phyloP scores from a whole-genome alignment of 2,888 invertebrate species.

The Hybos culiciformis region DNA sequence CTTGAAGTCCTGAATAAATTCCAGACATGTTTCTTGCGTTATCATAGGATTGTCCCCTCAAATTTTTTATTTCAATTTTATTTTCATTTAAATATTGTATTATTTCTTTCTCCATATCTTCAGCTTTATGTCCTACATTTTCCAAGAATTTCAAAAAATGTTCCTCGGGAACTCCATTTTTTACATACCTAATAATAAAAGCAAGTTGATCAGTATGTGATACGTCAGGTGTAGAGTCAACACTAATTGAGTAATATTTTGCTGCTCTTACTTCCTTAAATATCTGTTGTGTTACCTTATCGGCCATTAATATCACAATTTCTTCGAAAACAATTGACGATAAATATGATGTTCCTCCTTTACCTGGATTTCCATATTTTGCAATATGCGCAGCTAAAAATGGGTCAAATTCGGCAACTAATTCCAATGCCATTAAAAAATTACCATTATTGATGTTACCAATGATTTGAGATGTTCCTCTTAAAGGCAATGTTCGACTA shows the following conservation, averaged over 20 bases:
- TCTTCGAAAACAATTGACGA: slow-evolving; percentile 1
- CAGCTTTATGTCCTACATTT: slow-evolving; percentile 3
- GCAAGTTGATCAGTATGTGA: slow-evolving; percentile 1
- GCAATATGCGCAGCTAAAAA: slow-evolving; percentile 1
- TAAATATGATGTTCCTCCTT: slow-evolving; percentile 1
- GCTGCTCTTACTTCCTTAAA: slow-evolving; percentile 1
- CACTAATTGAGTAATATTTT: background rate
- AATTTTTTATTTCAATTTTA: slow-evolving; percentile 1
- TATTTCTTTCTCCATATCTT: slow-evolving; percentile 4
- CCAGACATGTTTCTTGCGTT: background rate
- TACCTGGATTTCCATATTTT: slow-evolving; percentile 2
- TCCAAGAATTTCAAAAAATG: background rate
- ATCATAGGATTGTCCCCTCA: background rate
- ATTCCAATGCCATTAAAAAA: slow-evolving; percentile 1
- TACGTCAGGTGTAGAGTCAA: background rate
- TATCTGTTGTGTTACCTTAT: background rate
- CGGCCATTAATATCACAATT: slow-evolving; percentile 1
- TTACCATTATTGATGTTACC: background rate
- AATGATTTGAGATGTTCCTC: background rate
- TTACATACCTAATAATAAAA: slow-evolving; percentile 1
- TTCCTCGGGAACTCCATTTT: background rate
- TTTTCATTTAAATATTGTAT: slow-evolving; percentile 1
- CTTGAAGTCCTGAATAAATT: background rate
- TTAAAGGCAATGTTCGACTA: slow-evolving; percentile 1
- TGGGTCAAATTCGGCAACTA: slow-evolving; percentile 1